phyloP scores from a whole-genome alignment of 1,140 invertebrate genomes.

The Aradophagus sp. region DNA sequence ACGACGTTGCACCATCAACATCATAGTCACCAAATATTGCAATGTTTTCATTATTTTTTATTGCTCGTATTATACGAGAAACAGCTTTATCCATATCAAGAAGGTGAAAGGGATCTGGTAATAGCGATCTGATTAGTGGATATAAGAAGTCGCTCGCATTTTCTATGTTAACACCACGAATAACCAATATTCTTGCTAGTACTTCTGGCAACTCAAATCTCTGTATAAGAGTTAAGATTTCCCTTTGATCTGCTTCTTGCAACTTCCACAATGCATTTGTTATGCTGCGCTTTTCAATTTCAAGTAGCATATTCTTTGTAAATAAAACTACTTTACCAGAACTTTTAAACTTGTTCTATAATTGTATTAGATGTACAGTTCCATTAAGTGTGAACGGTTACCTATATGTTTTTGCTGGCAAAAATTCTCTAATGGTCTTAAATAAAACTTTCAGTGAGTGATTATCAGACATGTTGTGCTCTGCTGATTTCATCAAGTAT shows the following conservation, averaged over 20 bases:
- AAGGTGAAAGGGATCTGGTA: slow-evolving; percentile 4
- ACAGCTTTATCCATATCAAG: slow-evolving; percentile 4
- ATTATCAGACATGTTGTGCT: slow-evolving; percentile 23
- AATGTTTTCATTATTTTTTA: slow-evolving; percentile 3
- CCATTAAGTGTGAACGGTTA: slow-evolving; percentile 17
- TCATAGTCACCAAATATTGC: slow-evolving; percentile 4
- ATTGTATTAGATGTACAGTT: slow-evolving; percentile 1
- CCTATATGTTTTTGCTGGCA: slow-evolving; percentile 12
- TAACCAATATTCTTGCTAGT: slow-evolving; percentile 3
- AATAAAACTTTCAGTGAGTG: slow-evolving; percentile 24
- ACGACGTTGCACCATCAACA: slow-evolving; percentile 3
- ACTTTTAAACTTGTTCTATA: slow-evolving; percentile 1
- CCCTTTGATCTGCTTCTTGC: slow-evolving; percentile 4
- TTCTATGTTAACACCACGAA: slow-evolving; percentile 4
- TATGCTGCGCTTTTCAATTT: slow-evolving; percentile 4
- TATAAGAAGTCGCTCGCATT: slow-evolving; percentile 2
- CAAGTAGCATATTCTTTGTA: slow-evolving; percentile 3
- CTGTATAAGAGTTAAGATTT: slow-evolving; percentile 2
- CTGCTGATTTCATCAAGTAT: slow-evolving; percentile 24
- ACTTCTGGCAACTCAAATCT: slow-evolving; percentile 2
- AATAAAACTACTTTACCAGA: slow-evolving; percentile 2
- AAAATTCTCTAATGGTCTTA: slow-evolving; percentile 32
- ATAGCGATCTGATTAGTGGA: slow-evolving; percentile 3
- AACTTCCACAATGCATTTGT: slow-evolving; percentile 4
- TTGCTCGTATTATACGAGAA: slow-evolving; percentile 3